Conservation (phyloP, 2,113 vertebrate species). For the Forbesichthys papilliferus region DNA sequence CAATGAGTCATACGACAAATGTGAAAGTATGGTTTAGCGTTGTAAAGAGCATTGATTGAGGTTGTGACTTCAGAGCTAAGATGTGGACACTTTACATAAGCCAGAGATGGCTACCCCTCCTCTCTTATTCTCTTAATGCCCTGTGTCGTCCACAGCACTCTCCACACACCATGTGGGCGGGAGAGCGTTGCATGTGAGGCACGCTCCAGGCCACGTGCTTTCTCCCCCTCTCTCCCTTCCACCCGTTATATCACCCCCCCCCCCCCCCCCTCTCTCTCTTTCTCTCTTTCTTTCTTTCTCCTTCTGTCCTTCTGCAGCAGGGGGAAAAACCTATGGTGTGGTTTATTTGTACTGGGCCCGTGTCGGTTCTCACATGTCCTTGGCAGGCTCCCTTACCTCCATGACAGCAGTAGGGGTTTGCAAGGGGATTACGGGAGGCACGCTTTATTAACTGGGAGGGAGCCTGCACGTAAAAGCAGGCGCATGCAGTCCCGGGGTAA, state of each 20-base stretch:
- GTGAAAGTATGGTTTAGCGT: background rate
- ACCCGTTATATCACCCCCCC: slow-evolving; percentile 16
- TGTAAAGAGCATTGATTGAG: background rate
- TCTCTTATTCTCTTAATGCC: slow-evolving; percentile 20
- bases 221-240: slow-evolving; percentile 37
- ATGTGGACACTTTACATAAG: background rate
- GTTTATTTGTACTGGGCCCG: slow-evolving; percentile 74
- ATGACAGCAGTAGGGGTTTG: slow-evolving; percentile 49
- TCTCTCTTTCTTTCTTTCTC: slow-evolving; percentile 38
- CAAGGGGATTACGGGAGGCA: too few relatives aligned
- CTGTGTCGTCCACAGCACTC: slow-evolving; percentile 38
- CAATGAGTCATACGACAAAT: background rate
- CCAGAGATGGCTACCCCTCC: slow-evolving; percentile 3
- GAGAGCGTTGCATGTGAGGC: slow-evolving; percentile 66
- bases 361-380: slow-evolving; percentile 72
- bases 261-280: slow-evolving; percentile 37
- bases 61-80: background rate
- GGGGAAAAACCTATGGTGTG: slow-evolving; percentile 67
- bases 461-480: too few relatives aligned
- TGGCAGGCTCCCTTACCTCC: slow-evolving; percentile 66
- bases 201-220: slow-evolving; percentile 63
- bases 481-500: too few relatives aligned
- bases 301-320: slow-evolving; percentile 39
- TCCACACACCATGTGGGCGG: slow-evolving; percentile 56
- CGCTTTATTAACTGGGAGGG: too few relatives aligned